Conservation (phyloP, 2,797 vertebrate genomes). For the Sphenodon punctatus region DNA sequence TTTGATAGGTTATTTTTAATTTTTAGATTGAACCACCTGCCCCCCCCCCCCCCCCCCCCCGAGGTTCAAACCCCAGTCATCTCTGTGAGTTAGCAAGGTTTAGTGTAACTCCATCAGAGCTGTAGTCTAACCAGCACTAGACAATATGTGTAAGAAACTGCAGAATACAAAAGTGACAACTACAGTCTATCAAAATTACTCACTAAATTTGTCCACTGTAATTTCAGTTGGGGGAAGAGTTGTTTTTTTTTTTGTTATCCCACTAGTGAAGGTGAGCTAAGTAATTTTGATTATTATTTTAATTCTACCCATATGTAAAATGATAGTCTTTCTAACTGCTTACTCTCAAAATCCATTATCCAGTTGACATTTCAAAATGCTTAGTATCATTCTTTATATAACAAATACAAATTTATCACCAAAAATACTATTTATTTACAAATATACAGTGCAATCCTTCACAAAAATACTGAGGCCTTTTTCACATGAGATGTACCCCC, state of each 20-base stretch:
- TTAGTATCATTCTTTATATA: not conserved
- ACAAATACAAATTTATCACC: not conserved
- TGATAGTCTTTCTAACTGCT: not conserved
- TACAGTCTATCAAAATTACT: not conserved
- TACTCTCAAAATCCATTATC: not conserved
- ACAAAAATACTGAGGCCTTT: too few relatives aligned
- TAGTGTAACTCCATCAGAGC: not conserved
- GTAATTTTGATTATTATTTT: slow-evolving; percentile 1
- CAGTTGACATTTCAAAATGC: not conserved
- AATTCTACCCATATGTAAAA: not conserved
- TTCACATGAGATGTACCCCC: too few relatives aligned
- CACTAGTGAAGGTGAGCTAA: not conserved
- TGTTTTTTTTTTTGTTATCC: too few relatives aligned
- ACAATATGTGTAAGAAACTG: not conserved
- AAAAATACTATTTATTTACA: not conserved
- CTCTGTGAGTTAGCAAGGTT: not conserved
- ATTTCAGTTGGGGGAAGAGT: not conserved
- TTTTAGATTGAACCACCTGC: too few relatives aligned
- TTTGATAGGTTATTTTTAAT: too few relatives aligned
- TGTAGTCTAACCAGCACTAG: not conserved
- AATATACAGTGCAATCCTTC: not conserved
- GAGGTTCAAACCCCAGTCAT: rapidly evolving
- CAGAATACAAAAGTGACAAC: not conserved
- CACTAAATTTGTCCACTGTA: not conserved
- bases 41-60: too few relatives aligned